Conservation (phyloP, 2,797 vertebrate species). For the Gallinago solitaria region DNA sequence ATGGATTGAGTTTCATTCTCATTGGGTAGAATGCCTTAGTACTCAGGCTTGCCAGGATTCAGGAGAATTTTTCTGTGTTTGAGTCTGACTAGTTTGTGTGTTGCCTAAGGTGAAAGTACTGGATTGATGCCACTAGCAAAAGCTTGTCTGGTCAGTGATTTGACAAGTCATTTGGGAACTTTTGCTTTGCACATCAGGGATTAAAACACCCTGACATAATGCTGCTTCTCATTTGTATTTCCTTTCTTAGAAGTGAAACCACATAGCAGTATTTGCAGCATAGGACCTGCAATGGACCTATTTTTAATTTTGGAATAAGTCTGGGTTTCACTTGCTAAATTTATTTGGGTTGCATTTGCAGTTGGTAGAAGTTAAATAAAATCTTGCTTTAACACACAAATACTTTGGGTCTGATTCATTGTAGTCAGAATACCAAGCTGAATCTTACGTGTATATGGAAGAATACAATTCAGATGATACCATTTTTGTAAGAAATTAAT, state of each 20-base stretch:
- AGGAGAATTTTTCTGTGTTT: neutral
- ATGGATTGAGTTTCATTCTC: neutral
- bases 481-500: neutral
- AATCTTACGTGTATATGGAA: neutral
- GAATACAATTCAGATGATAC: neutral
- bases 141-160: neutral
- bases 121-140: neutral
- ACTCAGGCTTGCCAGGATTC: neutral
- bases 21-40: neutral
- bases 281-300: rapidly evolving
- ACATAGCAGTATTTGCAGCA: neutral
- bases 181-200: neutral
- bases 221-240: neutral
- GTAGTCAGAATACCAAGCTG: neutral
- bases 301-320: neutral
- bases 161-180: neutral
- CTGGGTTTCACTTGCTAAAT: neutral
- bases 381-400: neutral
- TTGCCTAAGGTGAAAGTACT: neutral
- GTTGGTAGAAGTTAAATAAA: neutral
- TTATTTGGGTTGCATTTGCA: neutral
- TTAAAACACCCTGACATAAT: neutral
- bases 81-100: neutral
- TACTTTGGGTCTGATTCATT: neutral
- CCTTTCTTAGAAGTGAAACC: neutral